Evolutionary conservation across 1,140 invertebrate species (phyloP), one percentile per base, ranked within the genome.

Genomic region (Myzus persicae): DNA sequence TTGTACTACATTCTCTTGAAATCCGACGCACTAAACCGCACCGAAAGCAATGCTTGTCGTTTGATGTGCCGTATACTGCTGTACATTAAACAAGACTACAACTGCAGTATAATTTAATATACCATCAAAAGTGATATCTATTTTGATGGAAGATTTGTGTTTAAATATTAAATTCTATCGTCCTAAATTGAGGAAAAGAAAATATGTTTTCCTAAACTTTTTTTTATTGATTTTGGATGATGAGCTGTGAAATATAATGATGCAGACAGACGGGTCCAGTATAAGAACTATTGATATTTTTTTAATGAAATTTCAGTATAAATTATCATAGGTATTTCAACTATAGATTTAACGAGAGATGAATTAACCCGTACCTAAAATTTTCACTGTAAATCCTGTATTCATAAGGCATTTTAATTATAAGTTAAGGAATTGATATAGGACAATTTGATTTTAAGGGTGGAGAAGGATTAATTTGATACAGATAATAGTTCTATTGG

Each of bases 101-200:
- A n/a, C 31, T 76, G 31, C 59, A 76, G 59, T 76, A n/a, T 76
- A 76, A 76, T 76, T 76, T n/a, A 76, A 76, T 76, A n/a, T 76
- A 76, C 31, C 59, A 76, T 76, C 4, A 31, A 76, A 2, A 76
- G n/a, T n/a, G 31, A 76, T 18, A 36, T n/a, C 59, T 76, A 76
- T 36, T 76, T 76, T 76, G 59, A 76, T 76, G 18, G n/a, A 76
- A 76, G 31, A n/a, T n/a, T 14, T 18, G 59, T 76, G 14, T 76
- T n/a, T n/a, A n/a, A 76, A 76, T 76, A n/a, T n/a, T n/a, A n/a
- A 76, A 76, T 76, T 76, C 4, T 76, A n/a, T 76, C 5, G 4
- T 76, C 36, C 14, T 18, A n/a, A 18, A n/a, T 18, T 1, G 14
- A 76, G 31, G n/a, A 67, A 67, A 67, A 4, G 14, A 67, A 67